A percentile compares a stretch with the other conserved stretches of the same genome.
Conservation (phyloP, 92 coral and sea anemone species). For the Epizoanthus illoricatus region DNA sequence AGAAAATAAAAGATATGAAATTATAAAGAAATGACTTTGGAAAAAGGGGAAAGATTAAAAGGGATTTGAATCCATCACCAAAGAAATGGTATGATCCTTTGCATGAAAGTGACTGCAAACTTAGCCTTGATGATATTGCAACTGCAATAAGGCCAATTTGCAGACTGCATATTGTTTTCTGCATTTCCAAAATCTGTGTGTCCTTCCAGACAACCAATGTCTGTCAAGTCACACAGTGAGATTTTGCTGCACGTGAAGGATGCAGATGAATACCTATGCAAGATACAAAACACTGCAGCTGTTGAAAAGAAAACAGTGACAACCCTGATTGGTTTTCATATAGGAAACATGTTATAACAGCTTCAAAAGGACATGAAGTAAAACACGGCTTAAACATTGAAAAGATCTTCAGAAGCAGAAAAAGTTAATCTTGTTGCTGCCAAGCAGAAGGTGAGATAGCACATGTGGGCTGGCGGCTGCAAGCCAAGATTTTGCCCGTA, state of each 20-base stretch:
- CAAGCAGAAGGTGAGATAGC: no score
- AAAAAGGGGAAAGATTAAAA: slow-evolving; percentile 44
- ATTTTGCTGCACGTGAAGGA: slow-evolving; percentile 44
- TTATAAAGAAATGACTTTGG: slow-evolving; percentile 48
- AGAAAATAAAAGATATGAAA: slow-evolving; percentile 48
- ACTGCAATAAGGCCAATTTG: slow-evolving; percentile 46
- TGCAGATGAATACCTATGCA: slow-evolving; percentile 38
- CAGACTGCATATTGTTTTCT: slow-evolving; percentile 50
- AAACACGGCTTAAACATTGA: slow-evolving; percentile 43
- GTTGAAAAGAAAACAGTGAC: slow-evolving; percentile 50
- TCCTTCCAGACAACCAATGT: slow-evolving; percentile 32
- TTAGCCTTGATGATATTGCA: slow-evolving; percentile 43
- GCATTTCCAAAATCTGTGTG: slow-evolving; percentile 44
- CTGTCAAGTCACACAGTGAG: slow-evolving; percentile 38
- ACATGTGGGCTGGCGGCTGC: no score
- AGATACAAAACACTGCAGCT: slow-evolving; percentile 39
- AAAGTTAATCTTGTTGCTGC: slow-evolving; percentile 44
- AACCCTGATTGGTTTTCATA: slow-evolving; percentile 47
- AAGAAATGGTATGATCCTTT: slow-evolving; percentile 50
- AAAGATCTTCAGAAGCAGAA: slow-evolving; percentile 47
- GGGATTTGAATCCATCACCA: slow-evolving; percentile 45
- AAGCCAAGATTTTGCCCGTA: no score
- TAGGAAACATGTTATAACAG: slow-evolving; percentile 53
- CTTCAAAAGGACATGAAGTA: slow-evolving; percentile 53
- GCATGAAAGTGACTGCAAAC: slow-evolving; percentile 41